Evolutionary conservation across 2,797 vertebrate species (phyloP).

Genomic region (Lacerta viridis): DNA sequence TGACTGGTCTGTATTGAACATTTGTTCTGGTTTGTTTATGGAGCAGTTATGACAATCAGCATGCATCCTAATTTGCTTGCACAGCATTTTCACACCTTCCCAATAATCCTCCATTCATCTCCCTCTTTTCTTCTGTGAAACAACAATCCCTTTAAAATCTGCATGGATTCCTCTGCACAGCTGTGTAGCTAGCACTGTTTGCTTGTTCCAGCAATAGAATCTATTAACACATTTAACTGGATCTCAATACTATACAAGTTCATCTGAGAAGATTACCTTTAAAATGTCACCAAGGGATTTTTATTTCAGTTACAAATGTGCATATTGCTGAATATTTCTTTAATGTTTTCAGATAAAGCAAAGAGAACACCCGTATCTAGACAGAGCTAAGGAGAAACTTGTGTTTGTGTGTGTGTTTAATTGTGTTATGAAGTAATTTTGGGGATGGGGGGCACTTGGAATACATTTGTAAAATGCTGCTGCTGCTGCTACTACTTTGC

Average conservation of each 20-base stretch:
- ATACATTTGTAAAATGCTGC: not conserved
- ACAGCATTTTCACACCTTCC: too few relatives aligned
- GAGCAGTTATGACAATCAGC: too few relatives aligned
- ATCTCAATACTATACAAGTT: not conserved
- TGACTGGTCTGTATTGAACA: too few relatives aligned
- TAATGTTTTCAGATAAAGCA: conserved; percentile 1
- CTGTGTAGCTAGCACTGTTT: not conserved
- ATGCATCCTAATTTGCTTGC: too few relatives aligned
- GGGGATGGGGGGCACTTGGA: not conserved
- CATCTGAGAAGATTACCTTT: not conserved
- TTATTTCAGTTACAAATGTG: conserved; percentile 9
- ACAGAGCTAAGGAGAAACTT: not conserved
- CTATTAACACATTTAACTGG: conserved; percentile 34
- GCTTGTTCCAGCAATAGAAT: conserved; percentile 1
- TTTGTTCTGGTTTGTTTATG: too few relatives aligned
- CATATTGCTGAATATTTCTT: conserved; percentile 10
- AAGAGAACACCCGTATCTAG: not conserved
- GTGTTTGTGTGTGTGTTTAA: too few relatives aligned
- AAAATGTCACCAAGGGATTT: not conserved
- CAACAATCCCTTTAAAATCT: conserved; percentile 9
- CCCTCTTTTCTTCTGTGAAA: conserved; percentile 36
- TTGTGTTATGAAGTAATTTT: too few relatives aligned
- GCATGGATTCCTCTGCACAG: not conserved
- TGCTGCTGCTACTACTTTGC: too few relatives aligned
- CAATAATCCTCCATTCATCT: not conserved